Conservation (phyloP, 2,797 vertebrate genomes). For the Peromyscus eremicus region DNA sequence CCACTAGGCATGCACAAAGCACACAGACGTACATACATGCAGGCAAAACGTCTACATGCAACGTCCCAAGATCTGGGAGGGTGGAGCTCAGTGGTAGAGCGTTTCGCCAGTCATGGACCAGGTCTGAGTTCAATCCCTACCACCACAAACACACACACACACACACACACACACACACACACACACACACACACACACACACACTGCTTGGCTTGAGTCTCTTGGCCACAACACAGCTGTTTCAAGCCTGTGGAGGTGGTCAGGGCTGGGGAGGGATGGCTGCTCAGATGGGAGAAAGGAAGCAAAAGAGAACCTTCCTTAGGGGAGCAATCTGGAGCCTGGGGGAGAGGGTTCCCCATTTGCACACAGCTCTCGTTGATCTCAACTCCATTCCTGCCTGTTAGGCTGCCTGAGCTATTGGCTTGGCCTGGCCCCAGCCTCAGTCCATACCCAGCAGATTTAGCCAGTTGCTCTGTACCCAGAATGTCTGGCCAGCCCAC, state of each 20-base stretch:
- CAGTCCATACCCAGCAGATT: conserved; percentile 43
- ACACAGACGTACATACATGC: background rate
- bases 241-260: conserved; percentile 9
- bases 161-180: too few relatives aligned
- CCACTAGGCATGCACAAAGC: background rate
- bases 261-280: background rate
- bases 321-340: conserved; percentile 16
- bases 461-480: conserved; percentile 64
- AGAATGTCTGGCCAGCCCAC: conserved; percentile 72
- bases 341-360: background rate
- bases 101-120: background rate
- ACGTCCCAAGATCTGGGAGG: background rate
- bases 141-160: too few relatives aligned
- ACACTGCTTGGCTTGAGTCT: background rate
- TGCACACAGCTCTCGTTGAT: background rate
- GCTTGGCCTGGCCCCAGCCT: conserved; percentile 7
- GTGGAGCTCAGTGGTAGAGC: background rate
- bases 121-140: background rate
- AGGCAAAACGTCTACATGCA: background rate
- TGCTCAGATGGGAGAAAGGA: background rate
- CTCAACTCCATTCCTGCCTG: background rate
- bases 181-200: too few relatives aligned
- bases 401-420: background rate
- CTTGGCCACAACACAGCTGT: conserved; percentile 25
- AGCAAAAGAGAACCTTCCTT: background rate